These are phyloP conservation scores for Heteropelma amictum DNA, from an alignment of 2,888 invertebrate species.

Conservation along the genomic window DNA sequence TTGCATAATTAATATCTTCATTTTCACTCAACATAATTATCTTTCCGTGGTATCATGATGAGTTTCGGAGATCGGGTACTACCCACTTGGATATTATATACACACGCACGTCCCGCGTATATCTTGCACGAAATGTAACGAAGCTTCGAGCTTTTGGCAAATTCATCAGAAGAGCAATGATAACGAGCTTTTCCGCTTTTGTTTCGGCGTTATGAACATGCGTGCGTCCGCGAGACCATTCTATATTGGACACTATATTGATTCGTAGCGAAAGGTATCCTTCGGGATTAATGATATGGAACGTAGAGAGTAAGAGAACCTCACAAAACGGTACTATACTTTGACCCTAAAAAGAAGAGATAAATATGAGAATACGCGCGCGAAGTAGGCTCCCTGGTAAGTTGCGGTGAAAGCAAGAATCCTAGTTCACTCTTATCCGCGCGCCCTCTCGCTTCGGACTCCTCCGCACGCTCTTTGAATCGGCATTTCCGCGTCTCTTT, in stretches of 20 bases:
- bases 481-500: constrained; percentile 18
- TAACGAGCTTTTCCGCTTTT: no score
- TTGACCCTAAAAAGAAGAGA: background rate
- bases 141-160: constrained; percentile 32
- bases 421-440: constrained; percentile 18
- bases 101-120: no score
- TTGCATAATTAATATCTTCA: constrained; percentile 55
- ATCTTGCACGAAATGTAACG: constrained; percentile 50
- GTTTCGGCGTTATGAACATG: background rate
- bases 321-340: background rate
- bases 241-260: background rate
- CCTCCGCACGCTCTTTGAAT: background rate
- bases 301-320: background rate
- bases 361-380: constrained; percentile 10
- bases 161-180: no score
- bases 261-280: no score
- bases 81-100: constrained; percentile 23
- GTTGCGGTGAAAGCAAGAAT: constrained; percentile 7
- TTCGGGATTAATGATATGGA: background rate
- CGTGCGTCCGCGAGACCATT: background rate
- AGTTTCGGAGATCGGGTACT: constrained; percentile 20
- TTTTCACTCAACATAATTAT: constrained; percentile 44
- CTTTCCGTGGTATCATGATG: constrained; percentile 46
- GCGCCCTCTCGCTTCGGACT: constrained; percentile 5
- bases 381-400: background rate